Evolutionary conservation across 1,140 invertebrate species (phyloP), one percentile per base, ranked within the genome.

Genomic region (Pogonognathellus flavescens): DNA sequence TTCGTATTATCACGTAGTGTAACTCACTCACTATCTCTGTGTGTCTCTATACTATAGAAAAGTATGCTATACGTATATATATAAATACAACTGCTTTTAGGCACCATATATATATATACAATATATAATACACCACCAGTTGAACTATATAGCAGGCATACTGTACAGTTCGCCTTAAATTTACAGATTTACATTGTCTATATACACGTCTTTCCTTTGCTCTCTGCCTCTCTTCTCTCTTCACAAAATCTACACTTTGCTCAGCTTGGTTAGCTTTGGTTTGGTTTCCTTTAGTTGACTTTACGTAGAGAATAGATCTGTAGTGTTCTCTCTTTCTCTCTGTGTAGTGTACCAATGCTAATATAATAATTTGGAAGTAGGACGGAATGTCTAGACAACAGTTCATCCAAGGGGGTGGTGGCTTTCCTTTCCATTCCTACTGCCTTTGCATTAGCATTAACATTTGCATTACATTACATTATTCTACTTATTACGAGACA

Each of bases 301-400:
- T 60, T 13, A 66, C 60, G 20, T 55, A 13, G 10, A 66, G 31
- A 11, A 66, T 18, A 66, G 62, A 31, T 66, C 62, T 66, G 62
- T 66, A 41, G 31, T 41, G 31, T 41, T 41, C 31, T 55, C 53
- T 55, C 11, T 55, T 14, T 55, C 16, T 55, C 16, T 55, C 53
- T 55, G 59, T 62, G 59, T 18, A 62, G 59, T n/a, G 20, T 66
- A 66, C 70, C 70, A 41, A 76, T 76, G 70, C 25, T 76, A 76
- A 76, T 76, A 41, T 76, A 31, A 31, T 41, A 76, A 31, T 76
- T 76, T 50, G 62, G 70, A 76, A 76, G 70, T 76, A 76, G 70
- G 70, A 76, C 70, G 41, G 70, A 41, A 49, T 49, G 70, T 76
- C 70, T 76, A 76, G 70, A 76, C 70, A 76, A n/a, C 62, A 66